Evolutionary conservation across 2,113 vertebrate species (phyloP), one percentile per base, ranked within the genome.

Genomic region (Dicentrarchus labrax): DNA sequence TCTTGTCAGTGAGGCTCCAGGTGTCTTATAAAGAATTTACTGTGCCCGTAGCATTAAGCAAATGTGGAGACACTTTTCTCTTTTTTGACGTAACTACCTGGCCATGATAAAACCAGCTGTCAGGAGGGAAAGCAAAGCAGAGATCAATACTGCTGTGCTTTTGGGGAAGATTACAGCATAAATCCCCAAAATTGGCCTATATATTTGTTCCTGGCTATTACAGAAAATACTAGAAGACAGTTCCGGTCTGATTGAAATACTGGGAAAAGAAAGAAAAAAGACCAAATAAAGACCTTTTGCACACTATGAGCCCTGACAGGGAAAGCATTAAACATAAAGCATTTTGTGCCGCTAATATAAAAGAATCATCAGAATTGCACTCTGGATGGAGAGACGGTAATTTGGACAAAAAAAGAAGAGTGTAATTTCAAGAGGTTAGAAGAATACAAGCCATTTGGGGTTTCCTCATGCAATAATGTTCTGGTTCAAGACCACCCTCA

Each of bases 91-190:
- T 62, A 85, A 84, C 79, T 74, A 85, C 76, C 76, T 45, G 47
- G 21, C 60, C 59, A 57, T 91, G 59, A 88, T 92, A 85, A 92
- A 88, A 91, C 50, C 84, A 83, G 69, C 86, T 83, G 83, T 85
- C 76, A 78, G 68, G 75, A 65, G 77, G 72, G 69, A 81, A 82
- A 66, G 77, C 69, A 76, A 80, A 76, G 53, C 70, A 68, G 19
- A 65, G 88, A 94, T 95, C 92, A 79, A 95, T 94, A 90, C 45
- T 21, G 82, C 53, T 19, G 3, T 54, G 90, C 83, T 91, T 90
- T 92, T 87, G 78, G 72, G 82, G 74, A 76, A 92, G 78, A 94
- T 92, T 91, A 89, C 76, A 74, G 74, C 87, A 89, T 94, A 92
- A 94, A 95, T 95, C 87, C 81, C 39, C 51, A 6, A 77, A 88